Evolutionary conservation across 2,113 vertebrate genomes (phyloP).

Genomic region (Puffinus mauretanicus): DNA sequence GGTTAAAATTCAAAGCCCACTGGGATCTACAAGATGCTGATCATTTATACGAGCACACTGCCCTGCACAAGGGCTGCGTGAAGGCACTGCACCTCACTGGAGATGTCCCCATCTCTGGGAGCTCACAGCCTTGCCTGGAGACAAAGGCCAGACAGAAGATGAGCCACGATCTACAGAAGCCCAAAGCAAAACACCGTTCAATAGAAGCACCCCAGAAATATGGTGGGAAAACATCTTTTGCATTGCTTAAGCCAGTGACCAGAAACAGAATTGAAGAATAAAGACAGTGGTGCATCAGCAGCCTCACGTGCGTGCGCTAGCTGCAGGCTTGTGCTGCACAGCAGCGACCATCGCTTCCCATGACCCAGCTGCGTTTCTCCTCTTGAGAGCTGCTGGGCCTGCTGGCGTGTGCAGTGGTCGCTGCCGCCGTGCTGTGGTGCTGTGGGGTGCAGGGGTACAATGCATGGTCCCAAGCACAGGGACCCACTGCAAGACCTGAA

Average conservation of each 20-base stretch:
- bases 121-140: not conserved
- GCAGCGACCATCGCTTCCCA: rapidly evolving
- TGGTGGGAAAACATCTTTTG: not conserved
- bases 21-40: not conserved
- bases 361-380: not conserved
- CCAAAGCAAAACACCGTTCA: not conserved
- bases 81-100: not conserved
- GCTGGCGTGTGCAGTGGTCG: not conserved
- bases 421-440: not conserved
- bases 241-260: not conserved
- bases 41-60: not conserved
- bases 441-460: not conserved
- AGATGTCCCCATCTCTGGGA: not conserved
- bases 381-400: not conserved
- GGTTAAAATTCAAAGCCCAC: not conserved
- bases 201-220: not conserved
- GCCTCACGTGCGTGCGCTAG: rapidly evolving
- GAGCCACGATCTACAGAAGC: rapidly evolving
- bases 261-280: not conserved
- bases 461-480: not conserved
- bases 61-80: not conserved
- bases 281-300: not conserved
- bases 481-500: too few relatives aligned
- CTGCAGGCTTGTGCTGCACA: not conserved
- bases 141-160: not conserved